Evolutionary conservation across 2,113 vertebrate species (phyloP), one percentile per base, ranked within the genome.

Genomic region (Fulica atra): DNA sequence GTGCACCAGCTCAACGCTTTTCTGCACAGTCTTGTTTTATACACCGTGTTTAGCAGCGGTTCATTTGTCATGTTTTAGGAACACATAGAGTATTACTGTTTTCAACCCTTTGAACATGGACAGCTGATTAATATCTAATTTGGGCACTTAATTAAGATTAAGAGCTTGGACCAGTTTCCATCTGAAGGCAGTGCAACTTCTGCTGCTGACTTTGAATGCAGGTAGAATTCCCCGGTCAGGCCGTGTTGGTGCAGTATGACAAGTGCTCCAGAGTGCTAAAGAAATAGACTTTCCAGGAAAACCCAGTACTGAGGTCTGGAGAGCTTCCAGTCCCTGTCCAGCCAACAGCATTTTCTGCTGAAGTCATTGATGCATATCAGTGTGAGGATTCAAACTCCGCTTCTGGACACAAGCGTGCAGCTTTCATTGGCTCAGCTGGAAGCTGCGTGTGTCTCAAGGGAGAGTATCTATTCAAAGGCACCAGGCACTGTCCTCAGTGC

Each of bases 61-160:
- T 94, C 35, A 33, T 95, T 91, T 91, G 70, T 69, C 50, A 17
- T 73, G 59, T 88, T 95, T 89, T 85, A 72, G 83, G 86, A 92
- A 76, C 57, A 63, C 86, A 81, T 23, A 60, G 60, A 74, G 29
- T 56, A 66, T 61, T 73, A 61, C 57, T 72, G 80, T 88, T 96
- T 94, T 84, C 73, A 88, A 54, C 23, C 79, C 66, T 91, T 94
- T 85, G 88, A 93, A 84, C 10, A 15, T 11, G n/a, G 57, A 87
- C 69, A n/a, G 40, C 82, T 81, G 76, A 81, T 94, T 94, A 20
- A 71, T 83, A 94, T 94, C 64, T 93, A 60, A 88, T 95, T 94
- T 92, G 65, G 36, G 59, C 59, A 88, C 64, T 95, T 95, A 91
- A 80, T 80, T 87, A 82, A 94, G 91, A 81, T 85, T 57, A 88